Evolutionary conservation across 2,113 vertebrate species (phyloP).

Genomic region (Shinisaurus crocodilurus): DNA sequence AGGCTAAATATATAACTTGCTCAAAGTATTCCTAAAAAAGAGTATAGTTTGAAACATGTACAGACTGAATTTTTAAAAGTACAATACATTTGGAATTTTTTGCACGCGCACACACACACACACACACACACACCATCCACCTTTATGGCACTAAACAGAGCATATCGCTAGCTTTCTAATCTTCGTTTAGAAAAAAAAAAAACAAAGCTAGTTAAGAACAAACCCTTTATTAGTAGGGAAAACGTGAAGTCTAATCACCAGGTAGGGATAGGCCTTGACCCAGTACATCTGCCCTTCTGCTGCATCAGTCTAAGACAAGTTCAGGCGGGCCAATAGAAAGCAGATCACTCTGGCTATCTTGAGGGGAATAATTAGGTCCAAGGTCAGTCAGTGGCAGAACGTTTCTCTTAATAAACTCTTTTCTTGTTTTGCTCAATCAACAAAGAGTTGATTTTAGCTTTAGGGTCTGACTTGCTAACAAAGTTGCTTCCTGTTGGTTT

Average conservation of each 20-base stretch:
- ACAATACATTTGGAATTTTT: neutral
- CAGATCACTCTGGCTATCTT: neutral
- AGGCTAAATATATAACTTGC: neutral
- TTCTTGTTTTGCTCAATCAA: neutral
- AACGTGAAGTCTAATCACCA: neutral
- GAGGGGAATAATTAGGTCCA: neutral
- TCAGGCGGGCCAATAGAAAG: neutral
- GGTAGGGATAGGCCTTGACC: neutral
- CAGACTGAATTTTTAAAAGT: neutral
- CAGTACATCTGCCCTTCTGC: neutral
- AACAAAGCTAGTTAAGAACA: neutral
- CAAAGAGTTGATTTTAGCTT: neutral
- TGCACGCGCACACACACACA: neutral
- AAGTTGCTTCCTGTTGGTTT: neutral
- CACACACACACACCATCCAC: too few species aligned
- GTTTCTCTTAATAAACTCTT: neutral
- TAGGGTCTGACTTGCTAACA: neutral
- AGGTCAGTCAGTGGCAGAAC: neutral
- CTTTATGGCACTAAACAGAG: neutral
- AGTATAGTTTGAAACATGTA: neutral
- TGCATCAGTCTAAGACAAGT: neutral
- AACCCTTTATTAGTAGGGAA: neutral
- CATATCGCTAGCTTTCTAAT: neutral
- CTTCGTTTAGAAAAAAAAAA: neutral
- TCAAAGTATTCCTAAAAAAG: neutral